Conservation (phyloP, 2,113 vertebrate genomes). For the Ceuthmochares aereus region DNA sequence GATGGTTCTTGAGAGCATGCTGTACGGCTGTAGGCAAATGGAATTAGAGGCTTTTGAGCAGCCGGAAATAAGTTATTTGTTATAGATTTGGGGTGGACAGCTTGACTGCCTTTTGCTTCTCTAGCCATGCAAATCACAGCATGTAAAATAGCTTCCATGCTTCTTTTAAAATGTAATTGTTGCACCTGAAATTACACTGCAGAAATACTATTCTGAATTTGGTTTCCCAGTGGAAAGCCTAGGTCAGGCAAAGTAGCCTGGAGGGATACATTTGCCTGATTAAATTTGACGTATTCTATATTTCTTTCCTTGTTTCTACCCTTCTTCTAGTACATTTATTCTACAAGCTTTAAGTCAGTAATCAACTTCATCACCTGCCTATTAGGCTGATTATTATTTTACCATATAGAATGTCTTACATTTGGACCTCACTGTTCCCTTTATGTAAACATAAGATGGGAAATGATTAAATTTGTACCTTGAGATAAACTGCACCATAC, state of each 20-base stretch:
- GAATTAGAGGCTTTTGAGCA: neutral
- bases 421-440: slow-evolving; percentile 14
- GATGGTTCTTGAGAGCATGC: neutral
- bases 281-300: slow-evolving; percentile 55
- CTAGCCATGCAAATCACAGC: slow-evolving; percentile 1
- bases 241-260: slow-evolving; percentile 41
- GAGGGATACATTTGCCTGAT: slow-evolving; percentile 58
- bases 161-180: slow-evolving; percentile 11
- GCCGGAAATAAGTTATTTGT: neutral
- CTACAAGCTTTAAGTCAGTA: slow-evolving; percentile 15
- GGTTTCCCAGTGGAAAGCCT: slow-evolving; percentile 42
- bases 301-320: slow-evolving; percentile 30
- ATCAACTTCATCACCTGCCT: slow-evolving; percentile 54
- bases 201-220: slow-evolving; percentile 33
- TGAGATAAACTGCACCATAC: neutral
- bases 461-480: slow-evolving; percentile 16
- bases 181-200: slow-evolving; percentile 59
- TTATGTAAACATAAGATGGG: slow-evolving; percentile 45
- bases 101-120: neutral
- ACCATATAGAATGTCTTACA: neutral
- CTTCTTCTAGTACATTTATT: slow-evolving; percentile 32
- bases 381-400: slow-evolving; percentile 71
- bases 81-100: neutral
- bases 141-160: slow-evolving; percentile 15
- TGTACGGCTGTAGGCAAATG: neutral